Evolutionary conservation across 2,888 invertebrate genomes (phyloP), one percentile per base, ranked within the genome.

Genomic region (Argyresthia goedartella): DNA sequence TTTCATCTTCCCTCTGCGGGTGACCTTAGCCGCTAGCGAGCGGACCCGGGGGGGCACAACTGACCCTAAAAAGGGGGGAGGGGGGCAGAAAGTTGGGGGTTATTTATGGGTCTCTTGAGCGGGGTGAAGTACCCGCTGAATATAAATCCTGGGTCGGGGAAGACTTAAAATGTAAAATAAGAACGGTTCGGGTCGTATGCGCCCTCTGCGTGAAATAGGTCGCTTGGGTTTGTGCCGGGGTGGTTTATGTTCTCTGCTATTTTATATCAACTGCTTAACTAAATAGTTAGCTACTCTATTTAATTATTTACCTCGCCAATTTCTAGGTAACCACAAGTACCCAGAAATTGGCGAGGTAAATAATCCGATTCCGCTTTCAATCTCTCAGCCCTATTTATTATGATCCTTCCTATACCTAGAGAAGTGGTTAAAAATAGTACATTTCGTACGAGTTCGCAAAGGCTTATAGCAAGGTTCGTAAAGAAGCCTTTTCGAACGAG

Each of bases 21-120:
- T 73, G 76, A 77, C 84, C 85, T 86, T 81, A 81, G 81, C 68
- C 80, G 78, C 76, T 80, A 79, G 81, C 68, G 81, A 78, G 67
- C 59, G 56, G 53, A 61, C 25, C 25, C 57, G 57, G 54, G 56
- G 64, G 62, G 64, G 64, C 36, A 11, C n/a, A 10, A 43, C 36
- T 9, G 53, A 25, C 36, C 16, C 44, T 41, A 39, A 43, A 13
- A 25, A 25, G 25, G 6, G n/a, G 51, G 50, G 61, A 62, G 56
- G 63, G 59, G 61, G 62, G 56, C 56, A 59, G 58, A 64, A 71
- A 71, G 70, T 67, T 66, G 71, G 72, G 61, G 64, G 81, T 85
- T 81, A 86, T 84, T 84, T 86, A 86, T 82, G 81, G 76, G 69
- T 67, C 85, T 81, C 86, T 84, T 78, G 84, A 77, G 86, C 64